Evolutionary conservation across 37 sponge, comb jelly and placozoan species (phyloP).

Genomic region (Ephydatia muelleri): DNA sequence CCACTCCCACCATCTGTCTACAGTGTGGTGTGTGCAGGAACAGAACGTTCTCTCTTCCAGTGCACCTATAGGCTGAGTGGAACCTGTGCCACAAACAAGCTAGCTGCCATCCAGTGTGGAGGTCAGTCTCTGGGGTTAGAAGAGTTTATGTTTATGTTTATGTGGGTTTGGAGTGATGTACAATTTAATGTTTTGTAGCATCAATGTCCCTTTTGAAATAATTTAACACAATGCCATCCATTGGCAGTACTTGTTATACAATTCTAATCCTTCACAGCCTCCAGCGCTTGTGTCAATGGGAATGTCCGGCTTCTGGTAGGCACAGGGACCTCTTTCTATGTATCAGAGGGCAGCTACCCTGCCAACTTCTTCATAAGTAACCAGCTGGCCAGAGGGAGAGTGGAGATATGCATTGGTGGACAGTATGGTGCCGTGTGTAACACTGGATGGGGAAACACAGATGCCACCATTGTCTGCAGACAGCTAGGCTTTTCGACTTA

Average conservation of each 20-base stretch:
- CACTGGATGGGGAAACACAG: conserved; percentile 6
- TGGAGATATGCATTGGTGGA: conserved; percentile 32
- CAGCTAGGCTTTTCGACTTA: conserved; percentile 26
- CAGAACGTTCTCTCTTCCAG: not conserved
- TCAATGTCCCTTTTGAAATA: too few species aligned
- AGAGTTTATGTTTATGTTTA: too few species aligned
- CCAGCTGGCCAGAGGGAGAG: conserved; percentile 24
- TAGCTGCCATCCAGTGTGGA: not conserved
- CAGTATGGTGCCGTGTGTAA: conserved; percentile 24
- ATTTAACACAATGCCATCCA: too few species aligned
- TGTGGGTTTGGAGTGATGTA: too few species aligned
- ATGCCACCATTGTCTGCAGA: conserved; percentile 24
- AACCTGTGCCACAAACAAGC: not conserved
- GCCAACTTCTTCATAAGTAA: not conserved
- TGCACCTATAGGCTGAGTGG: not conserved
- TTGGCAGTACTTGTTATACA: too few species aligned
- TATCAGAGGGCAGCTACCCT: conserved; percentile 8
- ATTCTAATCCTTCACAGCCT: not conserved
- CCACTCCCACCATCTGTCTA: not conserved
- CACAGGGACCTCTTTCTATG: not conserved
- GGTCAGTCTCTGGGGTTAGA: not conserved
- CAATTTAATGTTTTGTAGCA: too few species aligned
- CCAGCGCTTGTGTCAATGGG: conserved; percentile 2
- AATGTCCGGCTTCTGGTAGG: conserved; percentile 15
- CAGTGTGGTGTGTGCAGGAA: not conserved